Percentiles rank a stretch among this genome's conserved stretches.
phyloP scores from a whole-genome alignment of 2,797 vertebrate species.

The Dipus sagitta region DNA sequence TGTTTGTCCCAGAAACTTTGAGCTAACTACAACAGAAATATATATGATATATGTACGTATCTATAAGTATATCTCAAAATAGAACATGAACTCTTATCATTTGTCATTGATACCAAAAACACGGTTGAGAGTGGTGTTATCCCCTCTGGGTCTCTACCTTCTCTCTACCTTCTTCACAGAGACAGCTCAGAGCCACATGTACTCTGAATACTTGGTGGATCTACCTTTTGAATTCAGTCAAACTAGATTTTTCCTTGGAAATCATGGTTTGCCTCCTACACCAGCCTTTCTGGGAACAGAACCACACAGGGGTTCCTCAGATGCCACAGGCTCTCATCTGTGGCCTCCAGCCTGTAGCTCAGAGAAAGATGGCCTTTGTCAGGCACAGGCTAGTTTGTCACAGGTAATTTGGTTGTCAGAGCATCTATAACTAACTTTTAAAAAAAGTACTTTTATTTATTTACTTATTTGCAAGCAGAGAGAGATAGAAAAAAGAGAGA shows the following conservation, averaged over 20 bases:
- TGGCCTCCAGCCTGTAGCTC: not conserved
- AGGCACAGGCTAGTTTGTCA: not conserved
- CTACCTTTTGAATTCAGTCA: not conserved
- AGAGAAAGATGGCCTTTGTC: not conserved
- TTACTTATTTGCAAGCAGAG: too few species aligned
- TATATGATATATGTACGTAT: too few species aligned
- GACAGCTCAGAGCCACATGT: not conserved
- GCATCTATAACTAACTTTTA: not conserved
- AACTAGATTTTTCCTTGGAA: not conserved
- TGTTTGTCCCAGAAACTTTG: too few species aligned
- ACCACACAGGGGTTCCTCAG: not conserved
- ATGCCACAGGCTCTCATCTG: not conserved
- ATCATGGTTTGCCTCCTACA: not conserved
- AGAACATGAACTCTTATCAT: not conserved
- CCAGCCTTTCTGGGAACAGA: not conserved
- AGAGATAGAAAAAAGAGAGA: too few species aligned
- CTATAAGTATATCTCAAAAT: not conserved
- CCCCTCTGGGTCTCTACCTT: not conserved
- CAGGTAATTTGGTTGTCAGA: not conserved
- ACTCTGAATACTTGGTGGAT: not conserved
- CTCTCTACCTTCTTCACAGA: not conserved
- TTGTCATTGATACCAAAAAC: not conserved
- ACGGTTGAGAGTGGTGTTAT: not conserved
- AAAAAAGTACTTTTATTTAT: too few species aligned
- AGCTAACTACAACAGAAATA: too few species aligned